phyloP scores from a whole-genome alignment of 2,113 vertebrate genomes.

The Heptranchias perlo region DNA sequence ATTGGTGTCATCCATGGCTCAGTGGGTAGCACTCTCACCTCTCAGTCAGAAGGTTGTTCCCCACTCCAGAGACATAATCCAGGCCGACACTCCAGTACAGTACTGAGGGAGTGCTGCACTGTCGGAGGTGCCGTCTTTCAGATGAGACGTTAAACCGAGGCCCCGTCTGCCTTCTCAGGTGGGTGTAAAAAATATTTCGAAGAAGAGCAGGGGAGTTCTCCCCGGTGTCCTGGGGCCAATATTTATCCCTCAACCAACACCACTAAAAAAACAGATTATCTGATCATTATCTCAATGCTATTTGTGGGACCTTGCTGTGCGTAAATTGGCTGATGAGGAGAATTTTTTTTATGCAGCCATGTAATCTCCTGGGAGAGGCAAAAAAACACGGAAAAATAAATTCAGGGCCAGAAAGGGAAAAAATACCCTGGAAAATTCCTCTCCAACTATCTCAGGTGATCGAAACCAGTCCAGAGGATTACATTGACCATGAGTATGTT shows the following conservation, averaged over 20 bases:
- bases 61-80: background rate
- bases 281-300: background rate
- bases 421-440: too few species aligned
- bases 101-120: background rate
- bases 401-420: too few species aligned
- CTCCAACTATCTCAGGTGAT: too few species aligned
- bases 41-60: background rate
- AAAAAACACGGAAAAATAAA: too few species aligned
- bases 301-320: background rate
- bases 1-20: too few species aligned
- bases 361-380: too few species aligned
- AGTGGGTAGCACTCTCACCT: background rate
- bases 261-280: too few species aligned
- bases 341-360: too few species aligned
- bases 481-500: too few species aligned
- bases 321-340: background rate
- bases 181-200: background rate
- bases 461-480: too few species aligned
- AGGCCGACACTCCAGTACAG: background rate
- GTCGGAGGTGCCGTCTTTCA: too few species aligned
- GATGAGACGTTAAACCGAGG: background rate
- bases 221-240: background rate
- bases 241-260: too few species aligned
- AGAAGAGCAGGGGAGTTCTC: background rate
- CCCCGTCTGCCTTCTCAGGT: background rate